phyloP scores from a whole-genome alignment of 2,113 vertebrate species.

The Callopanchax toddi region DNA sequence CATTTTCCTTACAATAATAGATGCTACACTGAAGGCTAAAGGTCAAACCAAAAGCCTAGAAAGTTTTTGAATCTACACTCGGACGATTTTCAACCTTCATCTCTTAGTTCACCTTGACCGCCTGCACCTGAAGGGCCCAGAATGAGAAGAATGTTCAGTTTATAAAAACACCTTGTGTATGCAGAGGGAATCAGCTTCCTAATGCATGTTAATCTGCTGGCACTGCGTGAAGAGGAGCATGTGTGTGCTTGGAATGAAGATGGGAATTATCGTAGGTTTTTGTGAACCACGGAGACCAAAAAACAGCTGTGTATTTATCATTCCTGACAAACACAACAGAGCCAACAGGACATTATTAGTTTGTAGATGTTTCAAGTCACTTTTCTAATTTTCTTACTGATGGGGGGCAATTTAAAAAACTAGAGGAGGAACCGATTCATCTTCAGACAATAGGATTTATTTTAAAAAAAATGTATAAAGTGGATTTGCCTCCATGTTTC shows the following conservation, averaged over 20 bases:
- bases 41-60: neutral
- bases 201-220: slow-evolving; percentile 37
- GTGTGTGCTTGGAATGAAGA: slow-evolving; percentile 15
- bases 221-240: slow-evolving; percentile 12
- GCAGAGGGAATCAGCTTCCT: slow-evolving; percentile 3
- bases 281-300: neutral
- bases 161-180: slow-evolving; percentile 8
- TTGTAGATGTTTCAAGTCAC: too few species aligned
- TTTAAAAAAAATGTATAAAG: too few species aligned
- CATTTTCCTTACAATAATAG: too few species aligned
- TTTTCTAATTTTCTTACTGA: too few species aligned
- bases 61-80: neutral
- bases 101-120: slow-evolving; percentile 1
- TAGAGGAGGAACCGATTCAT: too few species aligned
- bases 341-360: too few species aligned
- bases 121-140: neutral
- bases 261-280: neutral
- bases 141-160: slow-evolving; percentile 8
- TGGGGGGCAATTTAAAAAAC: too few species aligned
- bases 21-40: neutral
- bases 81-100: too few species aligned
- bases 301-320: neutral
- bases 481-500: too few species aligned
- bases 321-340: too few species aligned
- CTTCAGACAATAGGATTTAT: too few species aligned